A percentile compares a stretch with the other conserved stretches of the same genome.
Evolutionary conservation across 2,797 vertebrate species (phyloP).

Genomic region (Pampus argenteus): DNA sequence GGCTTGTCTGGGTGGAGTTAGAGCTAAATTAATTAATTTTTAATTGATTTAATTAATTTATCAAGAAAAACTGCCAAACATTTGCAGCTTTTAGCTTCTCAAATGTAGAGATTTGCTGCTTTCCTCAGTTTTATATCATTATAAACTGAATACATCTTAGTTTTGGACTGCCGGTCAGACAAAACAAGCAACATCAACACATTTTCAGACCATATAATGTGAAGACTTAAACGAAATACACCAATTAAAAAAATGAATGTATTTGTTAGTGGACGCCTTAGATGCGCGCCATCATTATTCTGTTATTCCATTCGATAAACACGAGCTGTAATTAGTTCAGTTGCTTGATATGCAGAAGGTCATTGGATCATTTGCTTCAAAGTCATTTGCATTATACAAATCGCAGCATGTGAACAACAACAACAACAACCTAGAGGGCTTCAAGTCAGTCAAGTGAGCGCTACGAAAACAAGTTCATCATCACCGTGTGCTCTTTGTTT

Average conservation of each 20-base stretch:
- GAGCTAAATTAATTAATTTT: no score
- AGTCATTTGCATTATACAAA: conserved; percentile 62
- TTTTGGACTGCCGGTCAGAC: no score
- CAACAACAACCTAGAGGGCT: not conserved
- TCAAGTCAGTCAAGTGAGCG: not conserved
- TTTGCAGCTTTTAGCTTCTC: not conserved
- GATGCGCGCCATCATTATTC: not conserved
- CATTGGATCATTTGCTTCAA: not conserved
- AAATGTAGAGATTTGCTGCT: not conserved
- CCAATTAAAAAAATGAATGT: not conserved
- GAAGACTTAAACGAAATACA: not conserved
- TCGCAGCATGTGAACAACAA: conserved; percentile 21
- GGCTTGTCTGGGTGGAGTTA: no score
- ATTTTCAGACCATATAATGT: not conserved
- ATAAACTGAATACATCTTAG: no score
- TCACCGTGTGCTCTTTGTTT: not conserved
- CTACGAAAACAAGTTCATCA: conserved; percentile 39
- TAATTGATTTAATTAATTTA: not conserved
- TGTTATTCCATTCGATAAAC: conserved; percentile 15
- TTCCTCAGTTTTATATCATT: no score
- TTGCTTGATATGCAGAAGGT: not conserved
- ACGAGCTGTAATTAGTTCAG: conserved; percentile 9
- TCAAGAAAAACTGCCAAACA: not conserved
- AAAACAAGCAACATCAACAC: no score
- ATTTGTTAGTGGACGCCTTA: not conserved